These are phyloP conservation scores for Drosophila ironensis DNA, from an alignment of 1,140 invertebrate species.

Conservation along the genomic window DNA sequence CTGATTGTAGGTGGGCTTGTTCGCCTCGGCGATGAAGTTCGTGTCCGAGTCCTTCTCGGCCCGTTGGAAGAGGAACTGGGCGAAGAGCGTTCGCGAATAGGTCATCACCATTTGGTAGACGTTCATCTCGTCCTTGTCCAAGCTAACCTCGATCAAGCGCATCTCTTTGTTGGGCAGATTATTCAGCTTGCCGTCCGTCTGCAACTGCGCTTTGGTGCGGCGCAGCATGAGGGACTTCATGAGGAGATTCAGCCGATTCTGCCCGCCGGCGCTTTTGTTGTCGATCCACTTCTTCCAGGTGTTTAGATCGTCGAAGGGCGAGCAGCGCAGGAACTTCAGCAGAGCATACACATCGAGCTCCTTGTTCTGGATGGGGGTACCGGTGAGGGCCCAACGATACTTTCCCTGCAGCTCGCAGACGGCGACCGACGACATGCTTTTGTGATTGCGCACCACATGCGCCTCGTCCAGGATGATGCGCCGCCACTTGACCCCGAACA, in stretches of 20 bases:
- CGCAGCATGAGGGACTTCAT: conserved; percentile 92
- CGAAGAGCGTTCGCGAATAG: conserved; percentile 88
- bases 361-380: conserved; percentile 97
- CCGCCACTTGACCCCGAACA: conserved; percentile 86
- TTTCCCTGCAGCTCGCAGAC: conserved; percentile 86
- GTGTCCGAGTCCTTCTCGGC: conserved; percentile 85
- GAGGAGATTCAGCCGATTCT: conserved; percentile 88
- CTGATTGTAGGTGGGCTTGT: conserved; percentile 64
- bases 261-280: conserved; percentile 87
- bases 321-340: conserved; percentile 91
- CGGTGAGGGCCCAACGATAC: conserved; percentile 93
- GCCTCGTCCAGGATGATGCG: conserved; percentile 96
- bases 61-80: conserved; percentile 88
- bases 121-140: conserved; percentile 88
- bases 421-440: conserved; percentile 88
- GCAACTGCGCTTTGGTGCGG: conserved; percentile 91
- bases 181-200: conserved; percentile 84
- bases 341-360: conserved; percentile 94
- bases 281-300: conserved; percentile 88
- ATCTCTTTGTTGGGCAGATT: conserved; percentile 86
- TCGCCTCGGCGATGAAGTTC: conserved; percentile 47
- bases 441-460: conserved; percentile 94
- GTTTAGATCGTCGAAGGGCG: conserved; percentile 93
- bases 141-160: conserved; percentile 84
- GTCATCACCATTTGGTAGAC: conserved; percentile 90